Conservation (phyloP, 2,113 vertebrate species). For the Proterorhinus semilunaris region DNA sequence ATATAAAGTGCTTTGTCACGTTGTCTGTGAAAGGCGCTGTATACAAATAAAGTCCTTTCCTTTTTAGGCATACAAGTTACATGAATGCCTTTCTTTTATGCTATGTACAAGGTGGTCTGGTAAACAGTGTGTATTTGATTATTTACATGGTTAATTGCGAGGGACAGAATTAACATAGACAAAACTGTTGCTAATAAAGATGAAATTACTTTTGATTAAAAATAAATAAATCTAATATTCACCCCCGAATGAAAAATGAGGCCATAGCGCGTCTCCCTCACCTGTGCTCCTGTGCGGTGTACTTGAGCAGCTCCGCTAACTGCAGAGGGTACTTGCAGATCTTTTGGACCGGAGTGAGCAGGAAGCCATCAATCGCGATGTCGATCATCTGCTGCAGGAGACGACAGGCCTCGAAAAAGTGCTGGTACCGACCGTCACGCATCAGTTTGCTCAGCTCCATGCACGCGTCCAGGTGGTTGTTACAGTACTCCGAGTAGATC, state of each 20-base stretch:
- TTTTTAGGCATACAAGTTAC: no score
- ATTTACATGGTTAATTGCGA: no score
- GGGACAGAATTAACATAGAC: no score
- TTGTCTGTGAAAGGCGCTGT: no score
- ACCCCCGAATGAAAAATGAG: background rate
- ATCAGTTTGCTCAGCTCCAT: conserved; percentile 98
- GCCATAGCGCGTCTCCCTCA: conserved; percentile 46
- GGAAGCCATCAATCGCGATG: conserved; percentile 97
- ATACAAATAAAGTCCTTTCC: no score
- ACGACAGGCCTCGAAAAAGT: conserved; percentile 98
- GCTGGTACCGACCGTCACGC: conserved; percentile 96
- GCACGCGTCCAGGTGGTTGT: conserved; percentile 97
- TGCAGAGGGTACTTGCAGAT: conserved; percentile 99
- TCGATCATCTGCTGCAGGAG: conserved; percentile 99
- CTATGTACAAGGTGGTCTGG: no score
- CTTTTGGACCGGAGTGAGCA: conserved; percentile 98
- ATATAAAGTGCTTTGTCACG: no score
- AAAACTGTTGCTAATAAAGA: no score
- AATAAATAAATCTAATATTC: no score
- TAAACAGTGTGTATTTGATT: no score
- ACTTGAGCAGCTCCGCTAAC: conserved; percentile 96
- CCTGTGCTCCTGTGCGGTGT: conserved; percentile 98
- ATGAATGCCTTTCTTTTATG: no score
- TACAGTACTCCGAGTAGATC: conserved; percentile 99
- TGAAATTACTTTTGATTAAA: no score